Evolutionary conservation across 1,140 invertebrate genomes (phyloP), one percentile per base, ranked within the genome.

Genomic region (Eurosta solidaginis): DNA sequence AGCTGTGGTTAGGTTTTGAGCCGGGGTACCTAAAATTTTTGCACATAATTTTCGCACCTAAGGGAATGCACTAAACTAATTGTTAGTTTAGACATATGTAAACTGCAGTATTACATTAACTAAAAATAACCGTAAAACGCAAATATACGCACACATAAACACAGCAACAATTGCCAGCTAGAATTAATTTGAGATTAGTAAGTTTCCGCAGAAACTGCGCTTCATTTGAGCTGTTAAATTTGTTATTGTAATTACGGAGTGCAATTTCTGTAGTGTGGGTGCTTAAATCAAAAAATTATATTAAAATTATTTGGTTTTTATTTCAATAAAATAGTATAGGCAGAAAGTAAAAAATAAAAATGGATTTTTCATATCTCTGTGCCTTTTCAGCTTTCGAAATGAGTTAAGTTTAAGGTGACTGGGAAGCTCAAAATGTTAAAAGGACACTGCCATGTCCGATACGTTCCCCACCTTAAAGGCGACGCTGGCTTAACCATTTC

Each of bases 241-340:
- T 59, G 54, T 36, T 12, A 68, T 36, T 22, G 7, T 63, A 63
- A 36, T 68, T 68, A 40, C 33, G 36, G 40, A 40, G 40, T 40
- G 40, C 17, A 40, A 68, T 68, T 68, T 68, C 59, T 42, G 33
- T 68, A 68, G 59, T 40, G n/a, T 33, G 59, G 27, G 59, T 68
- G 40, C 59, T 68, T 40, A 68, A 68, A 68, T n/a, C 33, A 68
- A 33, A 20, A 68, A 68, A 68, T 36, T 68, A 33, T 40, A 68
- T 68, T 68, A 17, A 40, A 68, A 59, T 14, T 14, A 59, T 59
- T 33, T 36, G 14, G 33, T 68, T 40, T 68, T 33, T 68, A 68
- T 68, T 40, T 68, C 59, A 68, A 68, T 68, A 68, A 68, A 68
- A 42, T 68, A 68, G 59, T 68, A 59, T 68, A 68, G 33, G 40